Evolutionary conservation across 1,140 invertebrate species (phyloP).

Genomic region (Calephelis virginiensis): DNA sequence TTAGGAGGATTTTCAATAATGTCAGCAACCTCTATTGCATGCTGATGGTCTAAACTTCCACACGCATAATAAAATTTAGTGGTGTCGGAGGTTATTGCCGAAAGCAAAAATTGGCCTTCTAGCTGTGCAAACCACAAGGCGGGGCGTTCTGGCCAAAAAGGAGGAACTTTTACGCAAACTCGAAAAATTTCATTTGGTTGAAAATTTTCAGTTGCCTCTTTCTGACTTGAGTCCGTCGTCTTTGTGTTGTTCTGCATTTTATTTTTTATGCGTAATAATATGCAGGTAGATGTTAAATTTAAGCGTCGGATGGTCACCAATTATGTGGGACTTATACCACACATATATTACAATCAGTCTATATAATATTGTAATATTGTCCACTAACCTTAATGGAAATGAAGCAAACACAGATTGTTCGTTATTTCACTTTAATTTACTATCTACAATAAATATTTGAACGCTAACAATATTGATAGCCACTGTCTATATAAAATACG

Average conservation of each 20-base stretch:
- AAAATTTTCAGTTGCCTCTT: background rate
- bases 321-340: background rate
- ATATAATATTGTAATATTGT: no score
- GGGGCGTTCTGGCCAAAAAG: slow-evolving; percentile 3
- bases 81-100: background rate
- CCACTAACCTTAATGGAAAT: no score
- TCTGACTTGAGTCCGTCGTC: background rate
- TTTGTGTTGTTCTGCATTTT: background rate
- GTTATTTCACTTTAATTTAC: no score
- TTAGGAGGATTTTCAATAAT: background rate
- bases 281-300: background rate
- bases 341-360: no score
- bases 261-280: background rate
- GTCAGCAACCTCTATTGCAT: background rate
- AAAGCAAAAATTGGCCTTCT: slow-evolving; percentile 2
- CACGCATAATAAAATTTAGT: slow-evolving; percentile 4
- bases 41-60: background rate
- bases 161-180: background rate
- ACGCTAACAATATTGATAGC: no score
- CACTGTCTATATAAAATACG: no score
- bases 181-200: background rate
- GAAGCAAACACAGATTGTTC: no score
- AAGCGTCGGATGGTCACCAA: background rate
- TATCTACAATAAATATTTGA: no score
- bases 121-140: background rate